phyloP scores from a whole-genome alignment of 2,113 vertebrate species.

The Microcebus ravelobensis region DNA sequence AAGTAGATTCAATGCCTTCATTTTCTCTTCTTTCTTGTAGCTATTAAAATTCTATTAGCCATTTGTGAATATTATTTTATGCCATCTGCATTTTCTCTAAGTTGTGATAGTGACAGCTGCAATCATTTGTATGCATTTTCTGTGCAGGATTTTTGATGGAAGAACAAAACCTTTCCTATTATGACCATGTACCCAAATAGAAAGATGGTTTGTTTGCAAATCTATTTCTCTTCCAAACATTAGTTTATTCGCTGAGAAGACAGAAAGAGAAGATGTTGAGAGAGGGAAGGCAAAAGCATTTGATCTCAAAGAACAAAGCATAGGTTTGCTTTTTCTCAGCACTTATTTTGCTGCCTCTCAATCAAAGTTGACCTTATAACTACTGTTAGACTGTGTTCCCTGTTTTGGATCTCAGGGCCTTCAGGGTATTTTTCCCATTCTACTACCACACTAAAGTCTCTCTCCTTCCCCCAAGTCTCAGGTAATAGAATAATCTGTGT shows the following conservation, averaged over 20 bases:
- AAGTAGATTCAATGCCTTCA: slow-evolving; percentile 79
- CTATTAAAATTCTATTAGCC: slow-evolving; percentile 90
- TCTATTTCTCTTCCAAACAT: slow-evolving; percentile 77
- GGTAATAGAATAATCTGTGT: neutral
- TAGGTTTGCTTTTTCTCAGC: slow-evolving; percentile 58
- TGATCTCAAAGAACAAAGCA: slow-evolving; percentile 77
- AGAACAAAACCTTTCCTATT: slow-evolving; percentile 82
- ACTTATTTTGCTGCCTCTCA: slow-evolving; percentile 24
- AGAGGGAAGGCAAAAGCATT: slow-evolving; percentile 66
- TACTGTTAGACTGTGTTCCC: neutral
- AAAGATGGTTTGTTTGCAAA: slow-evolving; percentile 85
- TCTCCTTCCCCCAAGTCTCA: neutral
- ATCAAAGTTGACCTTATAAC: slow-evolving; percentile 56
- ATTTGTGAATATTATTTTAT: slow-evolving; percentile 88
- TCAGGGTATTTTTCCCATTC: neutral
- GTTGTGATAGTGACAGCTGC: slow-evolving; percentile 86
- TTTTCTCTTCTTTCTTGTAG: slow-evolving; percentile 83
- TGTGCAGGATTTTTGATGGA: slow-evolving; percentile 71
- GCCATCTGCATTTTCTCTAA: slow-evolving; percentile 86
- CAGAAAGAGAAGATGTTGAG: slow-evolving; percentile 76
- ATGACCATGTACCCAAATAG: slow-evolving; percentile 77
- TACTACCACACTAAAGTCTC: neutral
- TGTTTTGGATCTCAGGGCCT: neutral
- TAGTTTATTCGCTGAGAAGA: slow-evolving; percentile 85
- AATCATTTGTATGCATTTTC: slow-evolving; percentile 84